These are phyloP conservation scores for Stegastes partitus DNA, from an alignment of 2,113 vertebrate genomes.

Conservation along the genomic window DNA sequence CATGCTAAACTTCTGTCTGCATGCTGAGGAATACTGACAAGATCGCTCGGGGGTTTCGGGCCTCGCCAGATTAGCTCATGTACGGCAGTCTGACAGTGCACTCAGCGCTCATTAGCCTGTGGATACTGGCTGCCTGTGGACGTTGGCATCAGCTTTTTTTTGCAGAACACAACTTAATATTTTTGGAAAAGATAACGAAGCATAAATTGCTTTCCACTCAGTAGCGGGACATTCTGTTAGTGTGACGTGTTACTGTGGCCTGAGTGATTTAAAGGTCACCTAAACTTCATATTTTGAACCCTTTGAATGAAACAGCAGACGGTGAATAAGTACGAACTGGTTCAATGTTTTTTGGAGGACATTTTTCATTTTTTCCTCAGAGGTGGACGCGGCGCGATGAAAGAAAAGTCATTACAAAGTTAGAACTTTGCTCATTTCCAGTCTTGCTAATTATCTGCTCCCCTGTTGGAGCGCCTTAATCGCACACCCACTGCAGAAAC, in stretches of 20 bases:
- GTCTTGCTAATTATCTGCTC: slow-evolving; percentile 35
- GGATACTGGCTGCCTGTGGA: background rate
- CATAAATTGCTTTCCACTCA: background rate
- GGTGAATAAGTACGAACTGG: background rate
- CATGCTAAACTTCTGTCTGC: background rate
- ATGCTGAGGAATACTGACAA: background rate
- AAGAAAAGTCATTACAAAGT: slow-evolving; percentile 19
- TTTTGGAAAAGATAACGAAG: background rate
- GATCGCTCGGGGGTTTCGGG: background rate
- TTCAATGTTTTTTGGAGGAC: background rate
- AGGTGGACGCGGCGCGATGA: background rate
- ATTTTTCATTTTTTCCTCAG: background rate
- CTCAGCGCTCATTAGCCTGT: background rate
- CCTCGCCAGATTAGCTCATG: background rate
- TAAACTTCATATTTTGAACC: too few relatives aligned
- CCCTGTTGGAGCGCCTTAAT: background rate
- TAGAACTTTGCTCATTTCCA: slow-evolving; percentile 9
- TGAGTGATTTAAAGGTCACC: too few relatives aligned
- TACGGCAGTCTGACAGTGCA: background rate
- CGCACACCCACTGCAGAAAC: slow-evolving; percentile 17
- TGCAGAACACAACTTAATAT: background rate
- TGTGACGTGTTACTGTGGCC: too few relatives aligned
- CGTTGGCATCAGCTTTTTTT: background rate
- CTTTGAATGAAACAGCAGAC: background rate
- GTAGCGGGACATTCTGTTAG: background rate